Conservation (phyloP, 1,140 invertebrate genomes). For the honey bee (Apis mellifera) region DNA sequence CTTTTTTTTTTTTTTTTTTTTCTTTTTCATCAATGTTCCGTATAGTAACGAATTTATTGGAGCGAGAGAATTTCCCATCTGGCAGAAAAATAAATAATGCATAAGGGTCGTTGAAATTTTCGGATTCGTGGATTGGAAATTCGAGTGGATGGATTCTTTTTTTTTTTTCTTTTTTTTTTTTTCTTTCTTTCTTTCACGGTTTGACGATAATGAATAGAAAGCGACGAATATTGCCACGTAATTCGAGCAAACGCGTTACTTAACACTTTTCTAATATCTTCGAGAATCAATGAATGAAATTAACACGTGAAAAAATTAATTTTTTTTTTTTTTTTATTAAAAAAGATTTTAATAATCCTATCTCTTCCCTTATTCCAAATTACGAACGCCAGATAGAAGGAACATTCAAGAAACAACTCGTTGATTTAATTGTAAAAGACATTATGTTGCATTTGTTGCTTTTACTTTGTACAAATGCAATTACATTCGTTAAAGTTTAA, state of each 20-base stretch:
- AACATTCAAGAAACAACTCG: neutral
- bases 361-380: neutral
- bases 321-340: neutral
- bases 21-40: no score
- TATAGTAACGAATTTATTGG: neutral
- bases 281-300: neutral
- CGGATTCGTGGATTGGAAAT: neutral
- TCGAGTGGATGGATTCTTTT: neutral
- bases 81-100: neutral
- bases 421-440: conserved; percentile 13
- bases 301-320: neutral
- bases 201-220: neutral
- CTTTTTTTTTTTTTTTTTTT: neutral
- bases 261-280: neutral
- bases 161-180: no score
- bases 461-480: conserved; percentile 16
- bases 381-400: neutral
- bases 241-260: neutral
- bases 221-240: conserved; percentile 2
- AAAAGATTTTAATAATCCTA: neutral
- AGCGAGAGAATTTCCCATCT: no score
- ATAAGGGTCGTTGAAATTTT: neutral
- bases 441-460: conserved; percentile 16
- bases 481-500: conserved; percentile 26
- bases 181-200: neutral